Evolutionary conservation across 2,797 vertebrate species (phyloP).

Genomic region (Falco cherrug): DNA sequence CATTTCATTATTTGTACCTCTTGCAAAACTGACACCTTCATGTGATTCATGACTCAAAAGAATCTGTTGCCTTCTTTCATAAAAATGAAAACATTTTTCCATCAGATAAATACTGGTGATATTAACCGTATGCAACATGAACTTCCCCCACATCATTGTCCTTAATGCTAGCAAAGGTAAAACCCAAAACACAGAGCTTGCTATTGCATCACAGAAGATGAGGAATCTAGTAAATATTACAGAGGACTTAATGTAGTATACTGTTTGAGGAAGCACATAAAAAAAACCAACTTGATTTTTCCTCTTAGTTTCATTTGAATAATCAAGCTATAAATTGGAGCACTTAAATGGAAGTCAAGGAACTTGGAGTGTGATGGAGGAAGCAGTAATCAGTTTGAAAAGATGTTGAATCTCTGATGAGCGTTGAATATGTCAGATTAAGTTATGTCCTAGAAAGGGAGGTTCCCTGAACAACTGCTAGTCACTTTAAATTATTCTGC

Average conservation of each 20-base stretch:
- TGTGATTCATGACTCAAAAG: background rate
- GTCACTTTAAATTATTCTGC: slow-evolving; percentile 72
- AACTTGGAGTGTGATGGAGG: slow-evolving; percentile 25
- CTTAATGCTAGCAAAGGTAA: background rate
- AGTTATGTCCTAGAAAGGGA: slow-evolving; percentile 64
- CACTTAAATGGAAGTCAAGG: slow-evolving; percentile 49
- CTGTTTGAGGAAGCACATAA: background rate
- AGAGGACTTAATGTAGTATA: background rate
- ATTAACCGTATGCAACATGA: background rate
- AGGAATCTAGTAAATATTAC: background rate
- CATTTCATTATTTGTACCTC: background rate
- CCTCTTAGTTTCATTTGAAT: slow-evolving; percentile 45
- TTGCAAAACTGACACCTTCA: background rate
- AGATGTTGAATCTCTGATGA: slow-evolving; percentile 66
- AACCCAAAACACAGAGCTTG: background rate
- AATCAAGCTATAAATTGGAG: slow-evolving; percentile 54
- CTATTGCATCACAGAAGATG: background rate
- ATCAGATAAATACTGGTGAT: background rate
- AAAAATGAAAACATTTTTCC: background rate
- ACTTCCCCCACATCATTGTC: background rate
- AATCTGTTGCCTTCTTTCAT: background rate
- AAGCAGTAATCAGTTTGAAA: slow-evolving; percentile 65
- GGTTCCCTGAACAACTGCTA: slow-evolving; percentile 66
- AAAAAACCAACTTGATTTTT: background rate
- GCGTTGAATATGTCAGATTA: slow-evolving; percentile 57